Percentiles rank a stretch among this genome's conserved stretches.
Conservation (phyloP, 2,888 invertebrate genomes). For the Gortyna flavago region DNA sequence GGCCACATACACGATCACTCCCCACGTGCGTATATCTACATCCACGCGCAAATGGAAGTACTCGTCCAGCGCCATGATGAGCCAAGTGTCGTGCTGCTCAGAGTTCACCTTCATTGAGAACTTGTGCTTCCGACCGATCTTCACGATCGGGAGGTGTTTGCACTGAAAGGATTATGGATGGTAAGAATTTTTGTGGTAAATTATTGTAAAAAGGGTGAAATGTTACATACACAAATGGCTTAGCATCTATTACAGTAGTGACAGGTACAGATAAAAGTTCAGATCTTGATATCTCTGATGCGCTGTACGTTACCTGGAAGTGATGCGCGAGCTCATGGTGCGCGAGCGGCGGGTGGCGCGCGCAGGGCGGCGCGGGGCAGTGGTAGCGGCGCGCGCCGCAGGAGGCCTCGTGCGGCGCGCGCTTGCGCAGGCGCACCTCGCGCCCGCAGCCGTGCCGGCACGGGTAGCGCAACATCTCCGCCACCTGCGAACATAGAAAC, state of each 20-base stretch:
- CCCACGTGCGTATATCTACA: constrained; percentile 81
- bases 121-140: constrained; percentile 77
- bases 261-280: background rate
- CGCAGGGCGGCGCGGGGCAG: constrained; percentile 85
- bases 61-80: constrained; percentile 79
- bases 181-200: background rate
- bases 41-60: constrained; percentile 83
- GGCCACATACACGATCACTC: constrained; percentile 80
- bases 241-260: background rate
- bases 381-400: constrained; percentile 85
- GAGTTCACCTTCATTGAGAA: constrained; percentile 80
- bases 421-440: constrained; percentile 83
- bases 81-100: constrained; percentile 82
- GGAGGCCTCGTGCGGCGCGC: constrained; percentile 86
- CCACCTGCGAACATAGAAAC: constrained; percentile 76
- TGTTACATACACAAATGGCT: background rate
- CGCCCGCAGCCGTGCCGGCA: constrained; percentile 89
- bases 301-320: constrained; percentile 69
- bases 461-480: constrained; percentile 88
- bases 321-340: constrained; percentile 71
- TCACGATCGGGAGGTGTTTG: constrained; percentile 79
- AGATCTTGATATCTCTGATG: constrained; percentile 52
- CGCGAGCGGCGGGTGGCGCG: constrained; percentile 69
- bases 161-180: constrained; percentile 68
- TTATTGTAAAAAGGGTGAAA: background rate